Evolutionary conservation across 2,113 vertebrate species (phyloP).

Genomic region (Chamaea fasciata): DNA sequence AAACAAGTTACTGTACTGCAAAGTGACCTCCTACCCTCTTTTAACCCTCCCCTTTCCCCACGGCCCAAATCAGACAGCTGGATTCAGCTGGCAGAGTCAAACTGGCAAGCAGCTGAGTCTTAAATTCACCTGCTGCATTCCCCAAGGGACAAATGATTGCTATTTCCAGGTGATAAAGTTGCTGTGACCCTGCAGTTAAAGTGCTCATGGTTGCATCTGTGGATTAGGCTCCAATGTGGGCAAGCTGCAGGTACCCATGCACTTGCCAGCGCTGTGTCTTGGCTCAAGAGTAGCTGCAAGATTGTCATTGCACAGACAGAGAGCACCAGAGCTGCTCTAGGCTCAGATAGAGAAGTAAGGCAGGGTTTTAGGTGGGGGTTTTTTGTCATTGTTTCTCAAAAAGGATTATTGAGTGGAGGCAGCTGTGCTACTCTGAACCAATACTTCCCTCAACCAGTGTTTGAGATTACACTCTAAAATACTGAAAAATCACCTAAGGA

Average conservation of each 20-base stretch:
- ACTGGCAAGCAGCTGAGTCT: neutral
- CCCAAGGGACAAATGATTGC: neutral
- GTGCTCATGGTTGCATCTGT: accelerated
- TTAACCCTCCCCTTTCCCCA: neutral
- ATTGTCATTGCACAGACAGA: neutral
- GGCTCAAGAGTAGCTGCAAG: neutral
- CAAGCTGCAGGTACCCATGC: neutral
- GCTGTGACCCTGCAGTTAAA: neutral
- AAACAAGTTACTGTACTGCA: neutral
- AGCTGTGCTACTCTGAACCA: neutral
- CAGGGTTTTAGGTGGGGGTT: neutral
- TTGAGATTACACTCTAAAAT: neutral
- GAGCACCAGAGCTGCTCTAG: neutral
- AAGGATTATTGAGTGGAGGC: neutral
- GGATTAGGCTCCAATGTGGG: neutral
- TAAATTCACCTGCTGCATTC: neutral
- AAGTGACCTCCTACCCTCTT: neutral
- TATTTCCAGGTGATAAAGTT: neutral
- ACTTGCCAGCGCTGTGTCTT: neutral
- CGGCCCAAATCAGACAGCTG: neutral
- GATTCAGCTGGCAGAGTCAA: neutral
- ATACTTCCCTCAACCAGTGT: neutral
- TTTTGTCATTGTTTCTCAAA: neutral
- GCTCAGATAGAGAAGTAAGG: neutral
- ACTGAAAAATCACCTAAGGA: neutral